Percentiles rank a stretch among this genome's conserved stretches.
phyloP scores from a whole-genome alignment of 2,797 vertebrate species.

The Kryptolebias ocellatus region DNA sequence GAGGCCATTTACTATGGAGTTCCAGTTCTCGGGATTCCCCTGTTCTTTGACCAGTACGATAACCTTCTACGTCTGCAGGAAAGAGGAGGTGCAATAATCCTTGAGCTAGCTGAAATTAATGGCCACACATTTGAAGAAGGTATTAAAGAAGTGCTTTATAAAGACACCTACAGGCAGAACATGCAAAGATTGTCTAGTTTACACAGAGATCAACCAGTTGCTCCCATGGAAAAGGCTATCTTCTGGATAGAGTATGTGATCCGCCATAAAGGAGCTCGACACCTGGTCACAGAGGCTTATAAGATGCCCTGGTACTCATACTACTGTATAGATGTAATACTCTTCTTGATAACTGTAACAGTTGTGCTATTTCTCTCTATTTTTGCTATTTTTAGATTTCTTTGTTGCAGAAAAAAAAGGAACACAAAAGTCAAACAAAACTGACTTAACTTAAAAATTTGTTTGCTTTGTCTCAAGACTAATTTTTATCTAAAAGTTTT shows the following conservation, averaged over 20 bases:
- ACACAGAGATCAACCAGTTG: slow-evolving; percentile 72
- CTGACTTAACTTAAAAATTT: slow-evolving; percentile 34
- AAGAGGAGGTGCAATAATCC: slow-evolving; percentile 68
- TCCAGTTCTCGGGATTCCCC: slow-evolving; percentile 76
- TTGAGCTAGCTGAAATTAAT: slow-evolving; percentile 55
- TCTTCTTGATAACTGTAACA: slow-evolving; percentile 37
- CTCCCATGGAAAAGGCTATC: slow-evolving; percentile 67
- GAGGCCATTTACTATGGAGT: slow-evolving; percentile 79
- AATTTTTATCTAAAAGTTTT: too few species aligned
- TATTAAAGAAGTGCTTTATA: slow-evolving; percentile 55
- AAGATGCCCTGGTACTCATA: slow-evolving; percentile 78
- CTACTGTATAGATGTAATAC: slow-evolving; percentile 68
- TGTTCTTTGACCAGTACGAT: slow-evolving; percentile 81
- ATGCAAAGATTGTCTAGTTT: slow-evolving; percentile 71
- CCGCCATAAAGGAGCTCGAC: slow-evolving; percentile 74
- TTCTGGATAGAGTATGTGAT: slow-evolving; percentile 82
- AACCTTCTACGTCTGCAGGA: slow-evolving; percentile 74
- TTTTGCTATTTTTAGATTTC: slow-evolving; percentile 32
- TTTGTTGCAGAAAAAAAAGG: slow-evolving; percentile 53
- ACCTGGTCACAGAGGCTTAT: slow-evolving; percentile 73
- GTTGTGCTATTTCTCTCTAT: slow-evolving; percentile 17
- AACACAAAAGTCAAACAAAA: slow-evolving; percentile 58
- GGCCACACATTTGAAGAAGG: slow-evolving; percentile 53
- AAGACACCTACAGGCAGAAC: slow-evolving; percentile 67
- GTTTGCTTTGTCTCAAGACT: too few species aligned